Conservation (phyloP, 2,797 vertebrate species). For the Anomalospiza imberbis region DNA sequence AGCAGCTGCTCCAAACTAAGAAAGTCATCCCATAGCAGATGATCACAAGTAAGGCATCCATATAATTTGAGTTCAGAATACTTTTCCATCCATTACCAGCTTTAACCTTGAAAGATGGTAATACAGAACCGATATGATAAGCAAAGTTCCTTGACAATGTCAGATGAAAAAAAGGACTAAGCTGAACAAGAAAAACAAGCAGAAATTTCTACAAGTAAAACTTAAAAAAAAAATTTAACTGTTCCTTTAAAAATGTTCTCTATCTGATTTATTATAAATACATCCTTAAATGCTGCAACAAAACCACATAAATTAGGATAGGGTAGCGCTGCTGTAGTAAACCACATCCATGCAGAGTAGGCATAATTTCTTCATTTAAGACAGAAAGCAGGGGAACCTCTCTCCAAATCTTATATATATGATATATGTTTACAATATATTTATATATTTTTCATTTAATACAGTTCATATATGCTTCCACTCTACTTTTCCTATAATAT, state of each 20-base stretch:
- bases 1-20: background rate
- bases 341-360: background rate
- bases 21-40: background rate
- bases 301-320: background rate
- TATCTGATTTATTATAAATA: background rate
- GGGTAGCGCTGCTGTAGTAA: background rate
- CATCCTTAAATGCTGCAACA: background rate
- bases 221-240: background rate
- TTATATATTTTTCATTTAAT: background rate
- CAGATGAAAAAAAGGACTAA: background rate
- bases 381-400: background rate
- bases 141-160: background rate
- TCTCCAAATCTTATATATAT: background rate
- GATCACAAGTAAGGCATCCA: background rate
- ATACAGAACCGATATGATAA: background rate
- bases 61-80: background rate
- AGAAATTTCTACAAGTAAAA: background rate
- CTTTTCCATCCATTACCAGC: background rate
- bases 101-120: background rate
- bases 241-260: background rate
- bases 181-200: background rate
- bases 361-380: background rate
- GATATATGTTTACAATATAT: background rate
- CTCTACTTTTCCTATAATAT: background rate
- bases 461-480: background rate